phyloP scores from a whole-genome alignment of 92 coral and sea anemone genomes.

The Chrysogorgia sp. region DNA sequence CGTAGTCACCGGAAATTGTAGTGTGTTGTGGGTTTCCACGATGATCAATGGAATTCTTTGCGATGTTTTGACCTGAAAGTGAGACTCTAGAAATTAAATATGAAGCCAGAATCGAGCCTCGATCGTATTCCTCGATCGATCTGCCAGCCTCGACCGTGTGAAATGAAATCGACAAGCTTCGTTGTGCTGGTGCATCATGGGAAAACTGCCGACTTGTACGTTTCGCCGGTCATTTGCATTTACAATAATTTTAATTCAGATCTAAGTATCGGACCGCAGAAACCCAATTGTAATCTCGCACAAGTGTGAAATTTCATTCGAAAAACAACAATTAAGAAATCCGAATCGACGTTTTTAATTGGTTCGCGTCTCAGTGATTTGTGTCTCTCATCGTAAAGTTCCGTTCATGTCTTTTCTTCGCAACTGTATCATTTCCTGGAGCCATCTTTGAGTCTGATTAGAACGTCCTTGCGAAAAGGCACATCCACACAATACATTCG shows the following conservation, averaged over 20 bases:
- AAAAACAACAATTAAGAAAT: background rate
- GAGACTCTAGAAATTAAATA: slow-evolving; percentile 88
- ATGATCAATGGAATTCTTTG: slow-evolving; percentile 49
- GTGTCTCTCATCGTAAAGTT: background rate
- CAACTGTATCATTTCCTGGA: background rate
- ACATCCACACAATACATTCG: too few species aligned
- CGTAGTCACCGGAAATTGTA: background rate
- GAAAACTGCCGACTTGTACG: background rate
- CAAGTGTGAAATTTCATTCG: background rate
- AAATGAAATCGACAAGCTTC: slow-evolving; percentile 43
- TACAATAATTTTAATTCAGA: too few species aligned
- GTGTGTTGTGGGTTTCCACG: background rate
- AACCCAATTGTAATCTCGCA: background rate
- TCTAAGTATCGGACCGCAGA: background rate
- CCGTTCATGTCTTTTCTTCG: background rate
- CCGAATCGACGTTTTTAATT: background rate
- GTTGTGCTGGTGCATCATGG: slow-evolving; percentile 27
- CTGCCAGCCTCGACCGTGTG: slow-evolving; percentile 99
- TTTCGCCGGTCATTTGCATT: background rate
- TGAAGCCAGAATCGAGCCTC: slow-evolving; percentile 83
- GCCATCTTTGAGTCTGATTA: background rate
- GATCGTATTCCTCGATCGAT: slow-evolving; percentile 68
- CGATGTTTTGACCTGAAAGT: slow-evolving; percentile 89
- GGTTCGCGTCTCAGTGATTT: background rate
- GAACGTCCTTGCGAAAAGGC: too few species aligned